Percentiles rank a stretch among this genome's conserved stretches.
These are phyloP conservation scores for Sapajus apella DNA, from an alignment of 2,113 vertebrate genomes.

Conservation along the genomic window DNA sequence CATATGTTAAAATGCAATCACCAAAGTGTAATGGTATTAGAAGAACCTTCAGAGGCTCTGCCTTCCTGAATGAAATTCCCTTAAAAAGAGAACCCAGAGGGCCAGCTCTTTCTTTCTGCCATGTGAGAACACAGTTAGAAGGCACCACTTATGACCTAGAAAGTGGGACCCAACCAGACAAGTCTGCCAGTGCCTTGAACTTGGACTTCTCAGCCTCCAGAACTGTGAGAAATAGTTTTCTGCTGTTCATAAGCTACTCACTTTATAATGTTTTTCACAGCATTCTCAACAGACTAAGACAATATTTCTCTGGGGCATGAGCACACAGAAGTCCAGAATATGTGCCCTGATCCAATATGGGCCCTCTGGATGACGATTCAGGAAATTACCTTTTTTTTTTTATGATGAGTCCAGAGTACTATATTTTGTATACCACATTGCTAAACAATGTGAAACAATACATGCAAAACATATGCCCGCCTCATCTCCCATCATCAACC, in stretches of 20 bases:
- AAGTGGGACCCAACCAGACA: background rate
- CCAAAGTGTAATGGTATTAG: background rate
- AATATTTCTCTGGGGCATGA: background rate
- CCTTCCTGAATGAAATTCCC: background rate
- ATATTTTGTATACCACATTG: background rate
- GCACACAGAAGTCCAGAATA: background rate
- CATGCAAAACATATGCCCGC: background rate
- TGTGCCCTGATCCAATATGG: rapidly evolving
- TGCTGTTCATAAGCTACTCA: background rate
- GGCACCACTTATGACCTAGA: background rate
- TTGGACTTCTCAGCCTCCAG: background rate
- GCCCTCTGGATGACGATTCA: background rate
- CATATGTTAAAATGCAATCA: background rate
- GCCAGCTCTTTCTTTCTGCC: background rate
- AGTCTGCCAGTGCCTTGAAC: background rate
- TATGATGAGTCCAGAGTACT: background rate
- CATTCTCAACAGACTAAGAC: background rate
- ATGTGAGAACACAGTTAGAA: background rate
- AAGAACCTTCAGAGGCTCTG: background rate
- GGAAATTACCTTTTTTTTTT: background rate
- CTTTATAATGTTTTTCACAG: background rate
- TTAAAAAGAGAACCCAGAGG: background rate
- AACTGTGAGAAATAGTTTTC: background rate
- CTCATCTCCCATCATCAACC: too few relatives aligned
- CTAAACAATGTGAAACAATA: background rate